Conservation (phyloP, 2,113 vertebrate species). For the Sander vitreus region DNA sequence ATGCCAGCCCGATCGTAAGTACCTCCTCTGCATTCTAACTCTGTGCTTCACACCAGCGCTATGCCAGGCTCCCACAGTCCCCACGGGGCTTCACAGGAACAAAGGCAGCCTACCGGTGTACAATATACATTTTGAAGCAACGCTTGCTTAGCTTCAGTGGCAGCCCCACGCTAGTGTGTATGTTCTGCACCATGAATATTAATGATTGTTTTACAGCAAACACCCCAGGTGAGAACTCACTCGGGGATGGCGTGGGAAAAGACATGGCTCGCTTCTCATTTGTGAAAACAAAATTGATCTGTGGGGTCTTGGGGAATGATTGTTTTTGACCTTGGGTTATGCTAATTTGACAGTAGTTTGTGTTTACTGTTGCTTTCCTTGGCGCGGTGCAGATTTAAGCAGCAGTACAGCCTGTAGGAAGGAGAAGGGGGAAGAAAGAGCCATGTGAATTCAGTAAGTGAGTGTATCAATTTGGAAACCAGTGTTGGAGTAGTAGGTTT, state of each 20-base stretch:
- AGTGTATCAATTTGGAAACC: conserved; percentile 66
- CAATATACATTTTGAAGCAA: conserved; percentile 68
- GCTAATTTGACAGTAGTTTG: conserved; percentile 67
- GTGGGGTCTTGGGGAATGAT: conserved; percentile 52
- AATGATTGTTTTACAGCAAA: conserved; percentile 57
- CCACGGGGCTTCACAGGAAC: conserved; percentile 51
- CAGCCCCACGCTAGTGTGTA: conserved; percentile 26
- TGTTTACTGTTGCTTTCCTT: conserved; percentile 59
- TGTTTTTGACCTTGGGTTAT: conserved; percentile 72
- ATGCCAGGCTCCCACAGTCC: conserved; percentile 26
- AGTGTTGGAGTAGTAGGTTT: conserved; percentile 60
- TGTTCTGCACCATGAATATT: conserved; percentile 71
- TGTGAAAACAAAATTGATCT: conserved; percentile 58
- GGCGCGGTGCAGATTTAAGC: conserved; percentile 26
- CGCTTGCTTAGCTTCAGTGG: conserved; percentile 61
- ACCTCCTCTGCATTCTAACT: conserved; percentile 57
- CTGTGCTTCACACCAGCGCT: background rate
- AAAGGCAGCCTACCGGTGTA: conserved; percentile 54
- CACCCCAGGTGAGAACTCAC: conserved; percentile 54
- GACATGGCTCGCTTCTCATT: conserved; percentile 48
- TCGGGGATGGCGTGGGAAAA: conserved; percentile 44
- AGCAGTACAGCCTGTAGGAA: conserved; percentile 30
- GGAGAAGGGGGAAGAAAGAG: conserved; percentile 26
- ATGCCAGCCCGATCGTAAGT: conserved; percentile 98
- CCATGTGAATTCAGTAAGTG: conserved; percentile 52